Evolutionary conservation across 2,888 invertebrate species (phyloP).

Genomic region (Polymixis lichenea): DNA sequence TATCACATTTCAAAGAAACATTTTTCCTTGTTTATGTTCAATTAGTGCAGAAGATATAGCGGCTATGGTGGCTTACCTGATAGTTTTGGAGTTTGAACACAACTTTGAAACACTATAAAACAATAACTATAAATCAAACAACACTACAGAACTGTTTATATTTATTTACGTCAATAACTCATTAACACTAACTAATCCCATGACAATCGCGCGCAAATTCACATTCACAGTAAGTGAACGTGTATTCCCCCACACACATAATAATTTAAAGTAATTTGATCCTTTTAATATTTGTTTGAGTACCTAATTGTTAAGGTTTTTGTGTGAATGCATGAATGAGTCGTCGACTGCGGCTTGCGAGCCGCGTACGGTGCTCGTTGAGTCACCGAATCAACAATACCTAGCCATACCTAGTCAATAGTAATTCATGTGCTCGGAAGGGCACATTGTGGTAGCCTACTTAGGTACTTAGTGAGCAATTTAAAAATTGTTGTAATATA

Average conservation of each 20-base stretch:
- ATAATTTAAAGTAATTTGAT: conserved; percentile 56
- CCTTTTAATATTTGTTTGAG: conserved; percentile 57
- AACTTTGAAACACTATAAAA: neutral
- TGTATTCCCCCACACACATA: conserved; percentile 55
- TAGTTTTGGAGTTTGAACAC: conserved; percentile 7
- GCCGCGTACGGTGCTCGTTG: conserved; percentile 40
- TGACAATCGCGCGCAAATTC: conserved; percentile 34
- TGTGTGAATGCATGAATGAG: conserved; percentile 64
- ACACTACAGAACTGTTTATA: neutral
- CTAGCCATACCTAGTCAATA: conserved; percentile 25
- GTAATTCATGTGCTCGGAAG: conserved; percentile 61
- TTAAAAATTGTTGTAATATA: conserved; percentile 46
- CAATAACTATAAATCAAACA: conserved; percentile 2
- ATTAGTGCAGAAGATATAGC: conserved; percentile 5
- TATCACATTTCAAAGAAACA: conserved; percentile 46
- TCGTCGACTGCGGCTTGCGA: conserved; percentile 31
- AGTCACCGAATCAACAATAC: conserved; percentile 62
- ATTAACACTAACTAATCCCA: conserved; percentile 26
- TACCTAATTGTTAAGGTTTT: conserved; percentile 63
- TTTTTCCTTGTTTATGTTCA: conserved; percentile 18
- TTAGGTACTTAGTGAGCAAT: conserved; percentile 27
- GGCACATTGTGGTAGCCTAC: conserved; percentile 44
- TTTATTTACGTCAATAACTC: conserved; percentile 22
- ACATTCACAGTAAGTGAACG: conserved; percentile 32
- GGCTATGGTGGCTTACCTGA: conserved; percentile 6